Conservation (phyloP, 2,888 invertebrate genomes). For the Elysia crispata region DNA sequence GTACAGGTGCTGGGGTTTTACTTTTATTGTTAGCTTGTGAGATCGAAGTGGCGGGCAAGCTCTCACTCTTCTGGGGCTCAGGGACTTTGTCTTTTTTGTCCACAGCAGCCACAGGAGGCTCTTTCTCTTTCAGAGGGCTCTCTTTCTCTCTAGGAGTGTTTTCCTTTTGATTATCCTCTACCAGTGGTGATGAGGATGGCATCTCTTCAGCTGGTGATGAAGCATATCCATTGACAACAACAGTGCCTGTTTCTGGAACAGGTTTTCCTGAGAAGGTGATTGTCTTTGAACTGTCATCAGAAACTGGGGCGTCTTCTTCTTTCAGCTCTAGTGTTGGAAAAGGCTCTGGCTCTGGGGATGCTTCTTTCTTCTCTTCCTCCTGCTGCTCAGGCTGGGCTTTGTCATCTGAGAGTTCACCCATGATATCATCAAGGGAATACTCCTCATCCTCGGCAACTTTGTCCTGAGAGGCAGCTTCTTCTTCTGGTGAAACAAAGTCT, state of each 20-base stretch:
- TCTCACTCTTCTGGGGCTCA: background rate
- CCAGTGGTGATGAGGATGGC: constrained; percentile 19
- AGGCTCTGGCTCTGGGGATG: constrained; percentile 14
- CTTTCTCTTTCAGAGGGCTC: background rate
- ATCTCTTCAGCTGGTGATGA: constrained; percentile 52
- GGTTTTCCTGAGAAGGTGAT: constrained; percentile 65
- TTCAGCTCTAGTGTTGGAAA: constrained; percentile 60
- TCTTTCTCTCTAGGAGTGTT: background rate
- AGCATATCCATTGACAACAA: constrained; percentile 66
- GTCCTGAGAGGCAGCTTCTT: background rate
- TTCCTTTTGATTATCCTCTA: constrained; percentile 36
- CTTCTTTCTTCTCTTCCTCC: constrained; percentile 50
- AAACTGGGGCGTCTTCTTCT: constrained; percentile 46
- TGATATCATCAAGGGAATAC: background rate
- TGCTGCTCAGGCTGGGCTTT: constrained; percentile 50
- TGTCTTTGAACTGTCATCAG: constrained; percentile 45
- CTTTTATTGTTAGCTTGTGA: background rate
- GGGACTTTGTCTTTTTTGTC: background rate
- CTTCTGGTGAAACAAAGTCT: constrained; percentile 60
- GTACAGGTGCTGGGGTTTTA: too few relatives aligned
- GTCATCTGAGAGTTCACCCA: constrained; percentile 20
- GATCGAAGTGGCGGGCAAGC: background rate
- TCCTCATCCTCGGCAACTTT: constrained; percentile 33
- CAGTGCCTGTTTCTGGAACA: constrained; percentile 59
- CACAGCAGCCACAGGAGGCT: background rate